Base-by-base conservation (phyloP, 2,888 invertebrate species). In the Theodoxus fluviatilis region DNA sequence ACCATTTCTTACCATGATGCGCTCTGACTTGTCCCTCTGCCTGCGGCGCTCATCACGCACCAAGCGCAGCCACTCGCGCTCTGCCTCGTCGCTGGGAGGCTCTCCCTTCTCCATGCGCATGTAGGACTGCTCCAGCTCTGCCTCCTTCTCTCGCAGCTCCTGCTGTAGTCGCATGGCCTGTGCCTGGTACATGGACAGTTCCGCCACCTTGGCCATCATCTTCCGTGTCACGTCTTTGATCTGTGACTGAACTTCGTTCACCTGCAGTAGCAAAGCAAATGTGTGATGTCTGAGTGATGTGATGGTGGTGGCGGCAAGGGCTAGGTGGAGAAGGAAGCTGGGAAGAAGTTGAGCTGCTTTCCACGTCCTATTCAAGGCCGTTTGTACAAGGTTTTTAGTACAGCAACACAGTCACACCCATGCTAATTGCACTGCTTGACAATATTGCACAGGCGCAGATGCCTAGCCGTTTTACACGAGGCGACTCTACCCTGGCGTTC, bases 131-230 rank as follows among this genome's bases (percentile, higher is more conserved):
- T 84, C 85, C 66, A 86, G 74, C 65, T 83, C 81, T 1, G 79
- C 79, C 72, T 87, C 84, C 72, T 82, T 81, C 70, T 84, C 84
- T 66, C 82, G 82, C 67, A 84, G 76, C 33, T 78, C 73, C 69
- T 86, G 84, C 75, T 86, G 86, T 12, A 85, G 77, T 66, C 80
- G 80, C 74, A 86, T 74, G 15, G 85, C 81, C 49, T 81, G 80
- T 0, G 87, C 86, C 75, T 87, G 86, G 71, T 85, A 81, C 85
- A 87, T 87, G 31, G 87, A 86, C 68, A 87, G 79, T 74, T 87
- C 87, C 0, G 87, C 84, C 38, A 87, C 85, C 73, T 83, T 78
- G 1, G 87, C 85, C 87, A 87, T 87, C 85, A 87, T 86, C 73
- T 86, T 85, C 49, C 85, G 79, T 4, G 87, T 87, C 6, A 81